Evolutionary conservation across 2,113 vertebrate genomes (phyloP).

Genomic region (Empidonax alnorum): DNA sequence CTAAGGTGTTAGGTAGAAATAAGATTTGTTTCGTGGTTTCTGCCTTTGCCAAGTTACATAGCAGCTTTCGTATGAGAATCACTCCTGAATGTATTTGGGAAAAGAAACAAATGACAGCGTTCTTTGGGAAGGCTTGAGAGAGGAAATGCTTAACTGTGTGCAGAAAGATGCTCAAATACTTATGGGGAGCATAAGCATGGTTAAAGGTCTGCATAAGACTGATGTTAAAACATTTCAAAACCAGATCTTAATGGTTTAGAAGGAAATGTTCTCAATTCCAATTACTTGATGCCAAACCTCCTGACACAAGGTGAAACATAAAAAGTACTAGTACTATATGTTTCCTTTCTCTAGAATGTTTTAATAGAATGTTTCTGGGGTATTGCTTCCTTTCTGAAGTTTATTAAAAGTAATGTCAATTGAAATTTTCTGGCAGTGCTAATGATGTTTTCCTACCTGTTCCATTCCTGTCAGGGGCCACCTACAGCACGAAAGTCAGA

Average conservation of each 20-base stretch:
- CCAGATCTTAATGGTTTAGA: background rate
- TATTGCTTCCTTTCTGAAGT: slow-evolving; percentile 4
- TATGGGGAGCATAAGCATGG: background rate
- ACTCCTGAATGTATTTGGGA: background rate
- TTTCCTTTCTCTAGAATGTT: slow-evolving; percentile 7
- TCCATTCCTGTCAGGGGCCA: background rate
- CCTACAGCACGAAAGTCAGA: background rate
- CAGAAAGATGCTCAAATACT: background rate
- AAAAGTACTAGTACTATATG: background rate
- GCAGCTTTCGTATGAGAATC: background rate
- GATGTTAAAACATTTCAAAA: background rate
- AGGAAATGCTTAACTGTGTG: background rate
- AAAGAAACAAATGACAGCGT: background rate
- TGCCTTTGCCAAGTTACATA: background rate
- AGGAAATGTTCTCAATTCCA: background rate
- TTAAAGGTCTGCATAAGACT: background rate
- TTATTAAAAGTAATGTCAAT: background rate
- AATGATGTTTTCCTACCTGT: background rate
- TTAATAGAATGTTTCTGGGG: background rate
- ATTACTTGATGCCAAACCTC: background rate
- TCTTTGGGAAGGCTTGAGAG: background rate
- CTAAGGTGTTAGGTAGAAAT: background rate
- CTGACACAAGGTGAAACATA: background rate
- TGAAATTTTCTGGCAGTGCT: background rate
- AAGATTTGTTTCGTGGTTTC: background rate